Evolutionary conservation across 1,140 invertebrate species (phyloP).

Genomic region (Lepidurus apus): DNA sequence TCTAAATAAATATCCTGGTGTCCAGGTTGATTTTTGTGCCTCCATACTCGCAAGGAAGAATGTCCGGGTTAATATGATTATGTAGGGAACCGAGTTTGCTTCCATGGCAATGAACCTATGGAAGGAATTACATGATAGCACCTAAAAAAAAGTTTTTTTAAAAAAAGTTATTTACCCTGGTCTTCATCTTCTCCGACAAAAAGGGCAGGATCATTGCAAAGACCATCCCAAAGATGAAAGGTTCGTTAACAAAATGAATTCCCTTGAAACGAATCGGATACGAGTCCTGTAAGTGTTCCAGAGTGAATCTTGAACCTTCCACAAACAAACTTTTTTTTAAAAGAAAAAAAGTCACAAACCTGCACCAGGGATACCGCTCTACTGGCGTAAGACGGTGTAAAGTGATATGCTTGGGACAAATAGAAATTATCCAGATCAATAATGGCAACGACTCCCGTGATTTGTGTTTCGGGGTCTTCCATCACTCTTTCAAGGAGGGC

Average conservation of each 20-base stretch:
- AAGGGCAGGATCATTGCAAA: constrained; percentile 85
- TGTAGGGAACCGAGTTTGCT: not conserved
- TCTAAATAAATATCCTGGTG: not conserved
- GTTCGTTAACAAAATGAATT: constrained; percentile 84
- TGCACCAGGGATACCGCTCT: constrained; percentile 60
- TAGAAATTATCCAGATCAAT: constrained; percentile 62
- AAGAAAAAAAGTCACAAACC: constrained; percentile 42
- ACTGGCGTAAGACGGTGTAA: constrained; percentile 62
- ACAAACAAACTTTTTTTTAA: not conserved
- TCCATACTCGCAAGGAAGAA: not conserved
- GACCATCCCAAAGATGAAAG: constrained; percentile 79
- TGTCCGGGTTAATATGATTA: not conserved
- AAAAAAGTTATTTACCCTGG: constrained; percentile 55
- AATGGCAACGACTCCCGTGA: constrained; percentile 55
- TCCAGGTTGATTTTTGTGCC: not conserved
- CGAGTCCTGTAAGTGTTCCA: constrained; percentile 56
- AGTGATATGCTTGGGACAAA: constrained; percentile 59
- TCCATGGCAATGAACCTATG: not conserved
- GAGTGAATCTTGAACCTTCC: not conserved
- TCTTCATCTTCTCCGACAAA: constrained; percentile 73
- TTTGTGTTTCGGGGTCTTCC: constrained; percentile 56
- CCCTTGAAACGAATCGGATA: constrained; percentile 85
- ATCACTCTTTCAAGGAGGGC: constrained; percentile 55
- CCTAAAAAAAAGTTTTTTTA: constrained; percentile 21
- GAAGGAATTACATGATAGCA: constrained; percentile 34